Evolutionary conservation across 2,113 vertebrate species (phyloP).

Genomic region (Perca schrenkii): DNA sequence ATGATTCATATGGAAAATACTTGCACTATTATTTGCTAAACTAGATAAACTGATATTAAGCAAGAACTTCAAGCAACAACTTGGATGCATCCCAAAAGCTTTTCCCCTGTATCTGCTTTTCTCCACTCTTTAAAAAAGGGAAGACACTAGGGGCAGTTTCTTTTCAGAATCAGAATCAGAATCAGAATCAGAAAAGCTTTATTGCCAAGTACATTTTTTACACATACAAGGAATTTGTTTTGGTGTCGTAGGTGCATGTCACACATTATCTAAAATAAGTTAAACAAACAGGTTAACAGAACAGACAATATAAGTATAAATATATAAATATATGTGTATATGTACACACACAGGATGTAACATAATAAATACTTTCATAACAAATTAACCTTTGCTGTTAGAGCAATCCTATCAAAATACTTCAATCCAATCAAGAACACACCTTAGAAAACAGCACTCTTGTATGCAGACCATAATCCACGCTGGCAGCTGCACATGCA

Average conservation of each 20-base stretch:
- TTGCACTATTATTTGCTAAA: not conserved
- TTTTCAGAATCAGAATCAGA: too few relatives aligned
- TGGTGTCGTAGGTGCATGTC: too few relatives aligned
- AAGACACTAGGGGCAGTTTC: not conserved
- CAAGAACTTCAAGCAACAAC: slow-evolving; percentile 2
- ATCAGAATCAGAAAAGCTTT: too few relatives aligned
- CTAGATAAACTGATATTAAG: not conserved
- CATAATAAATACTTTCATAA: slow-evolving; percentile 15
- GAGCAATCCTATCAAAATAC: not conserved
- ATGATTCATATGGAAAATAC: not conserved
- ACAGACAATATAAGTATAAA: too few relatives aligned
- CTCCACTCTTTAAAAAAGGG: not conserved
- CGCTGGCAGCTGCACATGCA: not conserved
- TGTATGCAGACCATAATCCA: not conserved
- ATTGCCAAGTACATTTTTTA: too few relatives aligned
- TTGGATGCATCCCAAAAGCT: slow-evolving; percentile 14
- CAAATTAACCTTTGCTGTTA: slow-evolving; percentile 1
- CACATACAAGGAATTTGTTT: too few relatives aligned
- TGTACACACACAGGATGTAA: too few relatives aligned
- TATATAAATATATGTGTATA: too few relatives aligned
- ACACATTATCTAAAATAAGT: too few relatives aligned
- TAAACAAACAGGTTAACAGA: too few relatives aligned
- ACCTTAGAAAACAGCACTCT: not conserved
- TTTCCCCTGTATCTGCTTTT: not conserved
- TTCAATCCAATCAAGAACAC: slow-evolving; percentile 2